phyloP scores from a whole-genome alignment of 2,888 invertebrate genomes.

The Epirrita christyi region DNA sequence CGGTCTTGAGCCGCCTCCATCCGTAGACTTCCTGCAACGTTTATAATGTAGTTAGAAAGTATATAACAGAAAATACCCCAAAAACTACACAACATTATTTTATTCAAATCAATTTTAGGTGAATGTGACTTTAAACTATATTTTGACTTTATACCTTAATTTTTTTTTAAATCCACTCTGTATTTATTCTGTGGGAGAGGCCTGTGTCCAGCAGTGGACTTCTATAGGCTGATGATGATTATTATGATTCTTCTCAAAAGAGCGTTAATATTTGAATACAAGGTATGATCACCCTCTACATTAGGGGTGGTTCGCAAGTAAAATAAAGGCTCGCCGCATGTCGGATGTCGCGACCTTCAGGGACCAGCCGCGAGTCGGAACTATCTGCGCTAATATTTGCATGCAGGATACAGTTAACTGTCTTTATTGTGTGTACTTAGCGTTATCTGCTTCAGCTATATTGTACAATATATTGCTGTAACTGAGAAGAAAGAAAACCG shows the following conservation, averaged over 20 bases:
- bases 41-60: too few species aligned
- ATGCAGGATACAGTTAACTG: slow-evolving; percentile 48
- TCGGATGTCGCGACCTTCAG: slow-evolving; percentile 77
- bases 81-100: too few species aligned
- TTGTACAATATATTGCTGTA: background rate
- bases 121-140: too few species aligned
- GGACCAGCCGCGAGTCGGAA: slow-evolving; percentile 68
- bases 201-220: too few species aligned
- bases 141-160: too few species aligned
- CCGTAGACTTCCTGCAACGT: too few species aligned
- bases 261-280: background rate
- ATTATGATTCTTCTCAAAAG: background rate
- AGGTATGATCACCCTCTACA: slow-evolving; percentile 51
- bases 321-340: slow-evolving; percentile 79
- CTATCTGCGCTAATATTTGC: slow-evolving; percentile 81
- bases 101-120: too few species aligned
- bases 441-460: slow-evolving; percentile 10
- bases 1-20: too few species aligned
- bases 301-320: slow-evolving; percentile 59
- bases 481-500: slow-evolving; percentile 1
- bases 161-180: too few species aligned
- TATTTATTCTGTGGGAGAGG: too few species aligned
- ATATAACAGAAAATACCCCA: too few species aligned
- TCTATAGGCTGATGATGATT: too few species aligned
- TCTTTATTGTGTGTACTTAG: slow-evolving; percentile 37